A percentile compares a stretch with the other conserved stretches of the same genome.
phyloP scores from a whole-genome alignment of 2,888 invertebrate genomes.

The Leptinotarsa juncta region DNA sequence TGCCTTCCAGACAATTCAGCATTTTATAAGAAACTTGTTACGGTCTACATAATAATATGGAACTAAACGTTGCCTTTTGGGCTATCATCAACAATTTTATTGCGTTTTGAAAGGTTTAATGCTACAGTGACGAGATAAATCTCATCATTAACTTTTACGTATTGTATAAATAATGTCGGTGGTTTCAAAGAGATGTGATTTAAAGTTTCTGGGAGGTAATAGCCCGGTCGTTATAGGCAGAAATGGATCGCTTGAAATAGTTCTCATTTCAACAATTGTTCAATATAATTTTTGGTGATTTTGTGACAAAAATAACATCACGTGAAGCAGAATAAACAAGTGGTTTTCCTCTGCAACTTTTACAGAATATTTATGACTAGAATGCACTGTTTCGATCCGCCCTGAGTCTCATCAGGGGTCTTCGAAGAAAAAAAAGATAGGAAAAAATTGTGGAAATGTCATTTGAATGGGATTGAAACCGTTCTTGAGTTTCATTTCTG shows the following conservation, averaged over 20 bases:
- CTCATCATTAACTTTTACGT: not conserved
- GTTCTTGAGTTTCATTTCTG: no score
- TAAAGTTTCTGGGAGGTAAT: not conserved
- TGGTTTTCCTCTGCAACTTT: no score
- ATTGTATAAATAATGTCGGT: slow-evolving; percentile 1
- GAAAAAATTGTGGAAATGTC: no score
- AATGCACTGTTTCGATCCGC: no score
- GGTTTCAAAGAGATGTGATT: not conserved
- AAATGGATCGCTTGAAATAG: not conserved
- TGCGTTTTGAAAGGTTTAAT: slow-evolving; percentile 22
- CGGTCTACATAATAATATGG: slow-evolving; percentile 21
- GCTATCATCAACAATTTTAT: slow-evolving; percentile 10
- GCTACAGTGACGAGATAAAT: not conserved
- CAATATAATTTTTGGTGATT: not conserved
- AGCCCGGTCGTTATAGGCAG: not conserved
- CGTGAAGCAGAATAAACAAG: no score
- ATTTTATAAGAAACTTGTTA: slow-evolving; percentile 20
- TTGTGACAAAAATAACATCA: no score
- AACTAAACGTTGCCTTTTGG: slow-evolving; percentile 17
- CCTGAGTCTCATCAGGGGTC: no score
- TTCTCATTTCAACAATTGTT: not conserved
- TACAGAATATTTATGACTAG: no score
- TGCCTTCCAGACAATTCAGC: slow-evolving; percentile 18
- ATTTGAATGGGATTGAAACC: no score
- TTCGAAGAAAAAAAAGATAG: no score